A percentile compares a stretch with the other conserved stretches of the same genome.
These are phyloP conservation scores for Pachycephala philippinensis DNA, from an alignment of 2,113 vertebrate genomes.

Conservation along the genomic window DNA sequence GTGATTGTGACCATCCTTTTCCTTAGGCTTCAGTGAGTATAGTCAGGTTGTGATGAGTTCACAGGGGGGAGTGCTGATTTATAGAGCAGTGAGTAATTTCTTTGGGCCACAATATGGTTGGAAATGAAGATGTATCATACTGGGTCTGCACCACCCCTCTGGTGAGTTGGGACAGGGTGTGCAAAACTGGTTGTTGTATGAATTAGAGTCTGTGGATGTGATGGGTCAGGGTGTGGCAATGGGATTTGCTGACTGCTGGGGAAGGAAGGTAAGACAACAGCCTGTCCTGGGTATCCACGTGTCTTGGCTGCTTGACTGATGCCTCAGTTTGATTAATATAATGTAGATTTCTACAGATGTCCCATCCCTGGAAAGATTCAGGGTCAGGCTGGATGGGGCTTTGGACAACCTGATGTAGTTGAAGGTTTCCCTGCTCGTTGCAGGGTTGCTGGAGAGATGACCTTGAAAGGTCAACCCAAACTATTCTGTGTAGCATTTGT, in stretches of 20 bases:
- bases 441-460: not conserved
- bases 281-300: rapidly evolving
- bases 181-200: not conserved
- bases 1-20: not conserved
- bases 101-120: not conserved
- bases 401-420: not conserved
- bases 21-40: not conserved
- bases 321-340: not conserved
- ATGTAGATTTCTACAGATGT: not conserved
- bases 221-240: not conserved
- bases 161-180: not conserved
- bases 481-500: not conserved
- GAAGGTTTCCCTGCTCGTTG: not conserved
- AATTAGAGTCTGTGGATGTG: not conserved
- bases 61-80: not conserved
- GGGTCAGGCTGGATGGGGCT: not conserved
- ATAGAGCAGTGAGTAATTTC: not conserved
- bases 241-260: rapidly evolving
- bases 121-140: not conserved
- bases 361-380: not conserved
- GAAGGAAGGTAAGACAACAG: not conserved
- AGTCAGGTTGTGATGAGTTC: not conserved
- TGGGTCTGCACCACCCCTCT: rapidly evolving
- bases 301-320: not conserved
- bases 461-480: not conserved